Evolutionary conservation across 1,140 invertebrate genomes (phyloP).

Genomic region (Hetaerina americana): DNA sequence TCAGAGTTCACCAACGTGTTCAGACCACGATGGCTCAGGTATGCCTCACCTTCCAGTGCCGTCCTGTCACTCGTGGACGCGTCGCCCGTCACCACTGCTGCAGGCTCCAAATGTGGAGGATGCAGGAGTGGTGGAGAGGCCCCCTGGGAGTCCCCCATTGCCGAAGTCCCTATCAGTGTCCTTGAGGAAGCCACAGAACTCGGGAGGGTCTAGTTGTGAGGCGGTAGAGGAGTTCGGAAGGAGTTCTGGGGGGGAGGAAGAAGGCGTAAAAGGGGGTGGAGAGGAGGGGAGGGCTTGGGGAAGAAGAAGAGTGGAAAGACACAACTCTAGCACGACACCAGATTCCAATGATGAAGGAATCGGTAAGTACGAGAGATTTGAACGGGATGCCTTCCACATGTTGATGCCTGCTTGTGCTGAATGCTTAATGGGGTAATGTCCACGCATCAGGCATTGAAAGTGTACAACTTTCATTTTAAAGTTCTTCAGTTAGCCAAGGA

Average conservation of each 20-base stretch:
- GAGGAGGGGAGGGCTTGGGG: neutral
- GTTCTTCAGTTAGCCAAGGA: too few relatives aligned
- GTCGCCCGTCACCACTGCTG: neutral
- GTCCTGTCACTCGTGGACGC: neutral
- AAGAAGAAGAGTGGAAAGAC: neutral
- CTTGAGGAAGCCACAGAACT: neutral
- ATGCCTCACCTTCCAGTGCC: neutral
- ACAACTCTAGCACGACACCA: constrained; percentile 17
- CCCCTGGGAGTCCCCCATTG: constrained; percentile 21
- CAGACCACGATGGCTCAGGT: neutral
- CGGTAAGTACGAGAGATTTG: constrained; percentile 28
- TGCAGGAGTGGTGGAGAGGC: constrained; percentile 16
- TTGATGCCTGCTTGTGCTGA: neutral
- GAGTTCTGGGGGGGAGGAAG: neutral
- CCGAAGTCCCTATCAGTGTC: constrained; percentile 8
- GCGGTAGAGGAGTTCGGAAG: neutral
- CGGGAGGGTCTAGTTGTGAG: neutral
- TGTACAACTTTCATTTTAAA: too few relatives aligned
- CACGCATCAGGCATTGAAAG: too few relatives aligned
- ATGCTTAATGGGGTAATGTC: neutral
- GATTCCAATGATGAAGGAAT: constrained; percentile 60
- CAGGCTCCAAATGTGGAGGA: neutral
- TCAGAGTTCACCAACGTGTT: neutral
- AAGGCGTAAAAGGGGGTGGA: neutral
- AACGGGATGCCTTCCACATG: neutral